Evolutionary conservation across 2,888 invertebrate species (phyloP).

Genomic region (Panzeria rudis): DNA sequence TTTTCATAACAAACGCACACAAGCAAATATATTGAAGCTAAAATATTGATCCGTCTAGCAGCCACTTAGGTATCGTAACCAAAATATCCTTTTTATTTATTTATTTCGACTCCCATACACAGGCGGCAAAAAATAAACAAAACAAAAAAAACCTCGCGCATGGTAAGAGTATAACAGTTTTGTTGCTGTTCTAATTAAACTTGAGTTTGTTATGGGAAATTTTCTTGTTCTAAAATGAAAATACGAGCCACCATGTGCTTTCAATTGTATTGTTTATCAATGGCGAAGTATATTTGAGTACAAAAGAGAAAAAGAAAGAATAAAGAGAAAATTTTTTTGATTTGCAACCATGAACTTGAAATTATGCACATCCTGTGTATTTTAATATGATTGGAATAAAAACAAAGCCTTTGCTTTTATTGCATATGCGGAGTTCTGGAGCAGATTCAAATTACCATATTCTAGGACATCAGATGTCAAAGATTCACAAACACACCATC

Average conservation of each 20-base stretch:
- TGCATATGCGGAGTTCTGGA: too few relatives aligned
- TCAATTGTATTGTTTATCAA: not conserved
- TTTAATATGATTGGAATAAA: too few relatives aligned
- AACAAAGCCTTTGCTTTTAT: too few relatives aligned
- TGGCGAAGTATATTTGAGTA: not conserved
- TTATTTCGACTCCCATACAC: not conserved
- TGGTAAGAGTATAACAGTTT: slow-evolving; percentile 48
- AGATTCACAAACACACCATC: too few relatives aligned
- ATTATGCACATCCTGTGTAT: not conserved
- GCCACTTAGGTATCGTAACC: not conserved
- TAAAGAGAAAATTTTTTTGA: not conserved
- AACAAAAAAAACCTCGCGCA: not conserved
- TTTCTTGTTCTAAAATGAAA: slow-evolving; percentile 3
- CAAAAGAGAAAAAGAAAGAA: not conserved
- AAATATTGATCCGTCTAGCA: too few relatives aligned
- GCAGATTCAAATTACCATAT: too few relatives aligned
- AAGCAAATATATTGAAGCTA: too few relatives aligned
- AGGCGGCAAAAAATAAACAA: slow-evolving; percentile 16
- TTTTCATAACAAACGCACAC: too few relatives aligned
- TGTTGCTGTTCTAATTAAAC: not conserved
- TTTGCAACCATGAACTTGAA: slow-evolving; percentile 22
- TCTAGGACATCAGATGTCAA: too few relatives aligned
- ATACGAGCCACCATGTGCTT: slow-evolving; percentile 49
- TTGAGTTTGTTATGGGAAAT: slow-evolving; percentile 45
- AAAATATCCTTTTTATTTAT: not conserved